Conservation (phyloP, 1,140 invertebrate species). For the Coptotermes formosanus region DNA sequence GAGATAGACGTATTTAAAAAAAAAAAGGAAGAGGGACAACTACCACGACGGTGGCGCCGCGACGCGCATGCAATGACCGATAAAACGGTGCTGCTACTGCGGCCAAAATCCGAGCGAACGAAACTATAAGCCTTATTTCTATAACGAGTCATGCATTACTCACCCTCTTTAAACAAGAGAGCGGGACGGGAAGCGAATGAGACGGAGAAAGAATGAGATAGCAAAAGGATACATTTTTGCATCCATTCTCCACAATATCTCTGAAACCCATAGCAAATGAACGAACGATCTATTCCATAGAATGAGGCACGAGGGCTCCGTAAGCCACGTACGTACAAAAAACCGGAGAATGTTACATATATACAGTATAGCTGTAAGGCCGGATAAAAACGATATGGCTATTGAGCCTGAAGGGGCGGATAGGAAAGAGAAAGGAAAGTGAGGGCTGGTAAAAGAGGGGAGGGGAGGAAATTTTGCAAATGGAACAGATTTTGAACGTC, state of each 20-base stretch:
- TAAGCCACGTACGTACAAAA: conserved; percentile 25
- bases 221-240: conserved; percentile 31
- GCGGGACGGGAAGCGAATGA: not conserved
- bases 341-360: conserved; percentile 26
- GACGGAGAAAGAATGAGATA: conserved; percentile 27
- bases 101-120: conserved; percentile 27
- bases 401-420: conserved; percentile 30
- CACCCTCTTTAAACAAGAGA: conserved; percentile 24
- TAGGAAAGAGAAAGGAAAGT: conserved; percentile 24
- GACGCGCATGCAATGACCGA: conserved; percentile 31
- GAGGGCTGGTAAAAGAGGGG: conserved; percentile 24
- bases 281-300: conserved; percentile 31
- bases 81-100: conserved; percentile 27
- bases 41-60: conserved; percentile 26
- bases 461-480: conserved; percentile 33
- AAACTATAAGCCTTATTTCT: conserved; percentile 26
- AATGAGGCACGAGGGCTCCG: not conserved
- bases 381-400: conserved; percentile 31
- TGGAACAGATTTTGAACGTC: conserved; percentile 36
- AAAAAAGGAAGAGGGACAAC: not conserved
- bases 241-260: conserved; percentile 31
- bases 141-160: conserved; percentile 31
- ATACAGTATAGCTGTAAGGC: conserved; percentile 25
- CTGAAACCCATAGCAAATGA: conserved; percentile 30
- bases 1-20: not conserved